Conservation (phyloP, 2,797 vertebrate genomes). For the Anguilla anguilla region DNA sequence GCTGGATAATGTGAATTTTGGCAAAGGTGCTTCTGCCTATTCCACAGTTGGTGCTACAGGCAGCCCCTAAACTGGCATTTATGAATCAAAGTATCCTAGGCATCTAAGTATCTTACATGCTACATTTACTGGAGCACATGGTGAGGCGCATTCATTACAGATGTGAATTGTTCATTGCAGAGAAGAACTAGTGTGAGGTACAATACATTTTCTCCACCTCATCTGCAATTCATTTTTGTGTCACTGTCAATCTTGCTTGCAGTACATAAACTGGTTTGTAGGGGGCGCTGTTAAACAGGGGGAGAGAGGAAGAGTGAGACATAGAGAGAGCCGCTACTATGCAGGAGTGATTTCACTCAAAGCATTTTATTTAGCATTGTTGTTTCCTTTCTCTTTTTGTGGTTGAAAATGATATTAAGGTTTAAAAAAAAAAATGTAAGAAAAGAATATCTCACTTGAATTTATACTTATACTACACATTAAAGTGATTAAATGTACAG, state of each 20-base stretch:
- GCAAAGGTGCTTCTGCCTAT: background rate
- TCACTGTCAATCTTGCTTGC: conserved; percentile 37
- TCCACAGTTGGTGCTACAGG: background rate
- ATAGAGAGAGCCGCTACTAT: background rate
- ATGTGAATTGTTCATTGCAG: background rate
- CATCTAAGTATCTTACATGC: background rate
- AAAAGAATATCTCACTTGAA: background rate
- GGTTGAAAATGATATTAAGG: background rate
- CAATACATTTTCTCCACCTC: background rate
- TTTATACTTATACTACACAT: background rate
- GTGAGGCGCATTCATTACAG: background rate
- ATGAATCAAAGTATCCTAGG: conserved; percentile 13
- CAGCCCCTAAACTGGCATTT: background rate
- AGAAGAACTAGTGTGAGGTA: background rate
- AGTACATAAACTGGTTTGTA: conserved; percentile 59
- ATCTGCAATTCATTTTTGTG: background rate
- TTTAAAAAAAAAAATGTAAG: background rate
- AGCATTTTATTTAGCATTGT: background rate
- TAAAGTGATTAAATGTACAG: background rate
- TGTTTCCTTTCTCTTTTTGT: background rate
- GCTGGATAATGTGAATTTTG: background rate
- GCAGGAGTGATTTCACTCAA: background rate
- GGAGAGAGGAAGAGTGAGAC: conserved; percentile 38
- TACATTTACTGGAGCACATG: background rate
- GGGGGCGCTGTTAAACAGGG: conserved; percentile 78